phyloP scores from a whole-genome alignment of 2,113 vertebrate species.

The Urocynchramus pylzowi region DNA sequence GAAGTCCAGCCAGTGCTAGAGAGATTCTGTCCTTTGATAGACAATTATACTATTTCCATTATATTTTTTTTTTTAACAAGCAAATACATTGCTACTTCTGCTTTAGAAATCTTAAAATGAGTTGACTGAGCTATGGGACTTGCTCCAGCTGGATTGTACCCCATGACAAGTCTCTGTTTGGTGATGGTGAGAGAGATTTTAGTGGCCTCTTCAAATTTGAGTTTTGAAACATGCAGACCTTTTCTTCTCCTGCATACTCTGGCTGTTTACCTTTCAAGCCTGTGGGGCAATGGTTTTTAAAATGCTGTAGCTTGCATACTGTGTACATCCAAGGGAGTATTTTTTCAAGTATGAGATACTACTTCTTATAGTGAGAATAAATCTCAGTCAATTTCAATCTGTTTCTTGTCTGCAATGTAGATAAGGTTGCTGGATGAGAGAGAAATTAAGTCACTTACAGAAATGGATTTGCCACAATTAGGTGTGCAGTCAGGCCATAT shows the following conservation, averaged over 20 bases:
- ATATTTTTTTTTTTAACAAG: neutral
- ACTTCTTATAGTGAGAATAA: neutral
- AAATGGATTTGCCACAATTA: neutral
- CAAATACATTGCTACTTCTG: neutral
- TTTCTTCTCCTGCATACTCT: neutral
- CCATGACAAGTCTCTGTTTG: neutral
- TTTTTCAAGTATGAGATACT: neutral
- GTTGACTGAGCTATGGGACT: neutral
- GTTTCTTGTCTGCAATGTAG: neutral
- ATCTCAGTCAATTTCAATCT: neutral
- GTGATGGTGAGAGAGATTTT: neutral
- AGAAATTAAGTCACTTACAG: neutral
- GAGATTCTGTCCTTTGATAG: neutral
- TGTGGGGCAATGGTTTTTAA: neutral
- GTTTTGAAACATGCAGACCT: neutral
- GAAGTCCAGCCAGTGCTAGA: neutral
- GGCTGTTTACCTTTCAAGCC: neutral
- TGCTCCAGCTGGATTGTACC: neutral
- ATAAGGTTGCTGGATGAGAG: neutral
- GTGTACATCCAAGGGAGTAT: neutral
- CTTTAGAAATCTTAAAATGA: neutral
- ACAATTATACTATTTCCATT: neutral
- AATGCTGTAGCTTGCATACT: neutral
- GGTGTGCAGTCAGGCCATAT: neutral
- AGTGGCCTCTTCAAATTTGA: neutral